These are phyloP conservation scores for Tachypleus tridentatus DNA, from an alignment of 1,140 invertebrate species.

Conservation along the genomic window DNA sequence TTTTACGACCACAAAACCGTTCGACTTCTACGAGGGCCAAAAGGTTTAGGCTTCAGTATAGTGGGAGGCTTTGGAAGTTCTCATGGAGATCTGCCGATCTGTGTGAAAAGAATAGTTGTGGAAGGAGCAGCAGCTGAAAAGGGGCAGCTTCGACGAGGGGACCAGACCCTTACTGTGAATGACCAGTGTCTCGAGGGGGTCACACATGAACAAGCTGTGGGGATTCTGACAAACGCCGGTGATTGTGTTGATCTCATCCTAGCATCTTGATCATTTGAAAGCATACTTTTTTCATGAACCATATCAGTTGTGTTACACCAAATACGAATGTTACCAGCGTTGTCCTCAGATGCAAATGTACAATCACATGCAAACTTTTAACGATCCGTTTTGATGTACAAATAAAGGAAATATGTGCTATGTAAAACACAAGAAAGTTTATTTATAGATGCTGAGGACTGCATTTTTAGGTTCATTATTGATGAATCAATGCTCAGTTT, in stretches of 20 bases:
- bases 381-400: too few species aligned
- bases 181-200: conserved; percentile 44
- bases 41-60: conserved; percentile 72
- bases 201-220: conserved; percentile 48
- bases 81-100: conserved; percentile 64
- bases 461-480: too few species aligned
- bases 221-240: conserved; percentile 43
- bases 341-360: too few species aligned
- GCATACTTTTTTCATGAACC: too few species aligned
- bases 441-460: too few species aligned
- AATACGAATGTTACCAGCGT: too few species aligned
- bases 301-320: too few species aligned
- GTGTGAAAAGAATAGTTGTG: conserved; percentile 81
- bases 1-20: conserved; percentile 37
- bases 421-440: too few species aligned
- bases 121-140: conserved; percentile 85
- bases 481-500: too few species aligned
- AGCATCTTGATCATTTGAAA: conserved; percentile 25
- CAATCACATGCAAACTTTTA: too few species aligned
- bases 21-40: conserved; percentile 52
- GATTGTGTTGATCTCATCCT: conserved; percentile 45
- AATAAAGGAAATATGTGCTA: too few species aligned
- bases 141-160: conserved; percentile 74
- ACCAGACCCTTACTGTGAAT: conserved; percentile 79
- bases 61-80: conserved; percentile 79